Evolutionary conservation across 2,797 vertebrate species (phyloP).

Genomic region (Pseudomugil gertrudae): DNA sequence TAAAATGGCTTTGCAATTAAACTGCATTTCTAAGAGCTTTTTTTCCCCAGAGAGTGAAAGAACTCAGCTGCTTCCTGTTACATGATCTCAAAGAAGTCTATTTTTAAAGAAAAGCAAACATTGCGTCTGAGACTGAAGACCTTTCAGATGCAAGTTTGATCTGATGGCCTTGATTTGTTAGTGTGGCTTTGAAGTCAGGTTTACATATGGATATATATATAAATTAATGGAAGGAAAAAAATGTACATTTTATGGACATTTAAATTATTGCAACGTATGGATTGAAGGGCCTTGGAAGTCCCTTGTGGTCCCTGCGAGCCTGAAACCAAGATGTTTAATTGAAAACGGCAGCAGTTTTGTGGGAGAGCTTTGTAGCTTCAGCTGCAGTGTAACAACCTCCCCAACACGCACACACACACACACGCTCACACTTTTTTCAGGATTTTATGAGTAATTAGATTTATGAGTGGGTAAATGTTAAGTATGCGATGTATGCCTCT

Average conservation of each 20-base stretch:
- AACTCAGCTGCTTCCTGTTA: constrained; percentile 38
- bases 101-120: constrained; percentile 41
- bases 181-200: constrained; percentile 15
- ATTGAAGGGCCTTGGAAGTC: constrained; percentile 53
- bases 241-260: constrained; percentile 48
- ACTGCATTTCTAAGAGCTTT: constrained; percentile 11
- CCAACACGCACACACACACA: too few species aligned
- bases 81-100: constrained; percentile 19
- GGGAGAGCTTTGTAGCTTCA: constrained; percentile 49
- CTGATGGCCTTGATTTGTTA: constrained; percentile 12
- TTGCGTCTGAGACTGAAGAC: constrained; percentile 4
- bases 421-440: not conserved
- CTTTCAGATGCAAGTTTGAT: constrained; percentile 16
- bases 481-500: constrained; percentile 24
- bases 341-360: constrained; percentile 62
- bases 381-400: constrained; percentile 30
- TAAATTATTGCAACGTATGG: constrained; percentile 65
- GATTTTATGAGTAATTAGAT: constrained; percentile 49
- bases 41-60: constrained; percentile 17
- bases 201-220: constrained; percentile 6
- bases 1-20: not conserved
- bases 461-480: constrained; percentile 44
- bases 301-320: constrained; percentile 52
- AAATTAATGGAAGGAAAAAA: constrained; percentile 57
- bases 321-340: constrained; percentile 61